A percentile compares a stretch with the other conserved stretches of the same genome.
Conservation (phyloP, 2,888 invertebrate genomes). For the Timandra comae region DNA sequence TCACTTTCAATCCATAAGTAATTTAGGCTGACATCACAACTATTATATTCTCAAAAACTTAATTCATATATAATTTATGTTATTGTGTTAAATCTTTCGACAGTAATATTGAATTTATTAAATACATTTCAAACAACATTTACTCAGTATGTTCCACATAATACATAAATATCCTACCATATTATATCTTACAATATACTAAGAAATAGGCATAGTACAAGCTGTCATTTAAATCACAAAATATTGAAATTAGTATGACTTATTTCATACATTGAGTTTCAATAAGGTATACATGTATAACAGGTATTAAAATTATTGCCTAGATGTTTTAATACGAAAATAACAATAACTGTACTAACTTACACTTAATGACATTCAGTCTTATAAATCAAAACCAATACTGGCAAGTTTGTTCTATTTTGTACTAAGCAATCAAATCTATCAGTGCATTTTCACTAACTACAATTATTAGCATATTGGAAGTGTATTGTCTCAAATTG, state of each 20-base stretch:
- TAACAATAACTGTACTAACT: slow-evolving; percentile 51
- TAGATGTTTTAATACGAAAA: slow-evolving; percentile 43
- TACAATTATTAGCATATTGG: slow-evolving; percentile 18
- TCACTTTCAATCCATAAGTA: too few species aligned
- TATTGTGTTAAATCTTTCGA: not conserved
- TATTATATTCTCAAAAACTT: too few species aligned
- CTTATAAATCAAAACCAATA: slow-evolving; percentile 75
- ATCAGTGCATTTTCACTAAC: slow-evolving; percentile 61
- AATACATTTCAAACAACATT: slow-evolving; percentile 1
- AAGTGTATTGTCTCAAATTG: not conserved
- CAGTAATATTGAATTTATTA: slow-evolving; percentile 9
- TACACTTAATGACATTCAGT: slow-evolving; percentile 72
- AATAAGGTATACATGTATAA: slow-evolving; percentile 17
- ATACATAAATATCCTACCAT: too few species aligned
- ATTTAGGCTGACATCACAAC: too few species aligned
- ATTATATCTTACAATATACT: slow-evolving; percentile 8
- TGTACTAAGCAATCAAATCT: slow-evolving; percentile 70
- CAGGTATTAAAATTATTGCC: slow-evolving; percentile 34
- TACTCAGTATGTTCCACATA: too few species aligned
- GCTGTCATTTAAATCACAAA: slow-evolving; percentile 41
- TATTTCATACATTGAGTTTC: slow-evolving; percentile 13
- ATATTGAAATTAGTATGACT: slow-evolving; percentile 10
- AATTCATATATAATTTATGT: too few species aligned
- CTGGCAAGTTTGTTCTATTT: slow-evolving; percentile 75
- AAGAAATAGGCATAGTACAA: slow-evolving; percentile 18